phyloP scores from a whole-genome alignment of 2,888 invertebrate genomes.

The Stegophylla sp. region DNA sequence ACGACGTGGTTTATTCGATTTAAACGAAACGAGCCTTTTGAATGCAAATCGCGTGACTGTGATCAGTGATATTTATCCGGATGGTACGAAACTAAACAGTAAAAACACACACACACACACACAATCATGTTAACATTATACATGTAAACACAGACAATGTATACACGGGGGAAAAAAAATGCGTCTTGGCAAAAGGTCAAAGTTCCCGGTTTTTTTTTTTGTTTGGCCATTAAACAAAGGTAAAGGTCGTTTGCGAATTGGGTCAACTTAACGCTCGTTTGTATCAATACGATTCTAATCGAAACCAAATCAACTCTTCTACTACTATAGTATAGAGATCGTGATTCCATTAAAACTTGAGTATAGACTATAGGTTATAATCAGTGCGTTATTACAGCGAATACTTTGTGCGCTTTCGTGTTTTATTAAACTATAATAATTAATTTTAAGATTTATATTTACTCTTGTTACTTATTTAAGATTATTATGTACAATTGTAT shows the following conservation, averaged over 20 bases:
- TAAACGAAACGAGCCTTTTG: slow-evolving; percentile 9
- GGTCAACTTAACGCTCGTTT: neutral
- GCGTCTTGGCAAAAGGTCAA: slow-evolving; percentile 17
- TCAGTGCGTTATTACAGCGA: no score
- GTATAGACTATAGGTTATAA: no score
- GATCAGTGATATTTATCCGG: slow-evolving; percentile 47
- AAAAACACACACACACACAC: neutral
- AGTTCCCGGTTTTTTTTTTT: slow-evolving; percentile 6
- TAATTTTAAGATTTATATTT: no score
- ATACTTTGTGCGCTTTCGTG: no score
- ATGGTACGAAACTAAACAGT: slow-evolving; percentile 40
- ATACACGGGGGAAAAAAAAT: slow-evolving; percentile 15
- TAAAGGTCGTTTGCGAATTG: slow-evolving; percentile 24
- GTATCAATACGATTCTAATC: no score
- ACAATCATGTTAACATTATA: neutral
- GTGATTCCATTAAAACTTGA: no score
- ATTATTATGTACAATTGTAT: no score
- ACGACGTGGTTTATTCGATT: neutral
- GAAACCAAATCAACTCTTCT: no score
- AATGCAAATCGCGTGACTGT: slow-evolving; percentile 49
- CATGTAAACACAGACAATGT: neutral
- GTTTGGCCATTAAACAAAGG: neutral
- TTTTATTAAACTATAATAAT: no score
- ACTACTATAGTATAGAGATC: no score
- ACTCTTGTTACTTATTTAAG: no score